Base-by-base conservation (phyloP, 2,113 vertebrate genomes). In the Sinocyclocheilus maitianheensis region DNA sequence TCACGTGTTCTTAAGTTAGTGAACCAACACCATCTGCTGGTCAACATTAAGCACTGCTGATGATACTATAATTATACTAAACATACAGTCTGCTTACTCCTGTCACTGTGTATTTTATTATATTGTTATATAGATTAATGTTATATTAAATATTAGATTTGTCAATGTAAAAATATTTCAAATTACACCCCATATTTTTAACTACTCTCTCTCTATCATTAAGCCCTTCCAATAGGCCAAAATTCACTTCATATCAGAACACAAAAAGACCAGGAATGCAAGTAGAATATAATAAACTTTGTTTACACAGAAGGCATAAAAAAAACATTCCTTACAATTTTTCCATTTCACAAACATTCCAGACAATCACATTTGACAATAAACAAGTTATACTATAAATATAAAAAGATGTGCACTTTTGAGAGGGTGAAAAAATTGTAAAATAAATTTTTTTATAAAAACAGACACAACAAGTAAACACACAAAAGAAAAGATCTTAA, bases 291-390 rank as follows among this genome's bases (percentile, higher is more conserved):
- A 96, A 94, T 95, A 94, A 95, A 96, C 95, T 92, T 94, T 91
- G 92, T 96, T 94, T 95, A 95, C 94, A 96, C 93, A 96, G 93
- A 93, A 96, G 91, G 91, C 95, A 95, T 95, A 95, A 96, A 91
- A 91, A 96, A 91, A 96, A 96, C 93, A 94, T 95, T 95, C 91
- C 75, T 86, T 90, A 81, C 77, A 88, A 71, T 46, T 86, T 85
- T 88, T 83, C 91, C 37, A 40, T 94, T 95, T 95, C 94, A 96
- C 94, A 96, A 94, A 95, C 91, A 93, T 93, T 87, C 46, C 93
- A 95, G 91, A 96, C 95, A 96, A 97, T 97, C 96, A 98, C 97
- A 98, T 97, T 97, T 93, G 95, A 97, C 96, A 96, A 96, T 95
- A 95, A 95, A 95, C 93, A 96, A 90, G 95, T 95, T 96, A 97